phyloP scores from a whole-genome alignment of 2,888 invertebrate species.

The Eurytoma adleriae region DNA sequence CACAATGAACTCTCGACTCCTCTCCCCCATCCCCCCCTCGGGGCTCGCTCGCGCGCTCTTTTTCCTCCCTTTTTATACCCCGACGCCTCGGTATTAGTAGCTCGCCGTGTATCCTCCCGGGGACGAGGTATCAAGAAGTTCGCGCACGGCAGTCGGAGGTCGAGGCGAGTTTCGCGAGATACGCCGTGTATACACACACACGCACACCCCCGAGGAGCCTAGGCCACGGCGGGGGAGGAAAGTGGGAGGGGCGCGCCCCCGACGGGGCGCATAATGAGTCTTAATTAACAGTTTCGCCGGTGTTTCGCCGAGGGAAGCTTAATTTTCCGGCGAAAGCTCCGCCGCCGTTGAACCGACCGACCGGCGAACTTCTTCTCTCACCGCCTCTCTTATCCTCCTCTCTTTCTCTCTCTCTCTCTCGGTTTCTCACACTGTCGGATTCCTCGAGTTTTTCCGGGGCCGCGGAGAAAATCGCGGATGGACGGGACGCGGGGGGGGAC shows the following conservation, averaged over 20 bases:
- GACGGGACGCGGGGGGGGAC: not conserved
- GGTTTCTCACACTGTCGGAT: slow-evolving; percentile 8
- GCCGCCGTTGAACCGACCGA: not conserved
- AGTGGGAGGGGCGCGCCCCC: slow-evolving; percentile 29
- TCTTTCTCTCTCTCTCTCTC: not conserved
- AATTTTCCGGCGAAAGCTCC: slow-evolving; percentile 65
- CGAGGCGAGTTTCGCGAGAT: not conserved
- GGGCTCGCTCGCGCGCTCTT: slow-evolving; percentile 13
- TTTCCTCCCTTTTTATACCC: not conserved
- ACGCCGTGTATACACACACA: not conserved
- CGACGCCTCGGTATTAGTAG: not conserved
- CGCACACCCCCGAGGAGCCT: not conserved
- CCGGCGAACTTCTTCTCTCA: not conserved
- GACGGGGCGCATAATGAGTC: slow-evolving; percentile 73
- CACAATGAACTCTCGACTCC: slow-evolving; percentile 71
- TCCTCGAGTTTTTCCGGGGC: slow-evolving; percentile 41
- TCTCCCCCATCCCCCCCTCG: slow-evolving; percentile 58
- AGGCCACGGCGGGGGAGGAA: not conserved
- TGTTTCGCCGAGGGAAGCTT: slow-evolving; percentile 72
- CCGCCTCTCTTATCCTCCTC: not conserved
- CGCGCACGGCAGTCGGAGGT: slow-evolving; percentile 54
- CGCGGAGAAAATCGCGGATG: slow-evolving; percentile 34
- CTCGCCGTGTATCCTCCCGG: slow-evolving; percentile 37
- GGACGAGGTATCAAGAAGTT: slow-evolving; percentile 71
- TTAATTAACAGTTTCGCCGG: slow-evolving; percentile 75